A percentile compares a stretch with the other conserved stretches of the same genome.
Evolutionary conservation across 2,113 vertebrate species (phyloP).

Genomic region (Osmerus eperlanus): DNA sequence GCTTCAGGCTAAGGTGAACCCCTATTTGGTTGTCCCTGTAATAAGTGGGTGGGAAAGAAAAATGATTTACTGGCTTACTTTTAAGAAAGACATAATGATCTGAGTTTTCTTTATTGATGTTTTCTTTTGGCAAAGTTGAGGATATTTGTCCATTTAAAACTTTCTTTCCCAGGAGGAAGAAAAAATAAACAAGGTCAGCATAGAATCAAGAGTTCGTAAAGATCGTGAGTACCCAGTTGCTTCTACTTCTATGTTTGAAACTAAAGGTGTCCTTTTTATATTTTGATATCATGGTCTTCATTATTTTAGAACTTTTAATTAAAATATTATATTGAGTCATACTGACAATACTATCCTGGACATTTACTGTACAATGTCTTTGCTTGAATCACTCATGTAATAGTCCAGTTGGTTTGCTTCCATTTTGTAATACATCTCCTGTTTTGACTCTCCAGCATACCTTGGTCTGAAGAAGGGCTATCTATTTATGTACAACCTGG

Average conservation of each 20-base stretch:
- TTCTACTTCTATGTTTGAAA: conserved; percentile 1
- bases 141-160: too few relatives aligned
- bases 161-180: conserved; percentile 82
- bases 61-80: too few relatives aligned
- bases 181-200: conserved; percentile 82
- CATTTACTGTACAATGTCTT: background rate
- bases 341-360: background rate
- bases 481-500: conserved; percentile 91
- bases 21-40: background rate
- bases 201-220: conserved; percentile 87
- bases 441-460: conserved; percentile 50
- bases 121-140: conserved; percentile 3
- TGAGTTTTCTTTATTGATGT: background rate
- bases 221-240: conserved; percentile 82
- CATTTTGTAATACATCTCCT: background rate
- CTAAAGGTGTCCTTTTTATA: background rate
- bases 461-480: conserved; percentile 84
- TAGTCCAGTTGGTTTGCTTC: background rate
- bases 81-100: background rate
- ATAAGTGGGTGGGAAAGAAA: background rate
- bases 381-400: background rate
- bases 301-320: too few relatives aligned
- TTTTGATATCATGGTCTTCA: background rate
- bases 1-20: conserved; percentile 83
- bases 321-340: too few relatives aligned